Evolutionary conservation across 2,888 invertebrate species (phyloP).

Genomic region (Rotaria magnacalcarata): DNA sequence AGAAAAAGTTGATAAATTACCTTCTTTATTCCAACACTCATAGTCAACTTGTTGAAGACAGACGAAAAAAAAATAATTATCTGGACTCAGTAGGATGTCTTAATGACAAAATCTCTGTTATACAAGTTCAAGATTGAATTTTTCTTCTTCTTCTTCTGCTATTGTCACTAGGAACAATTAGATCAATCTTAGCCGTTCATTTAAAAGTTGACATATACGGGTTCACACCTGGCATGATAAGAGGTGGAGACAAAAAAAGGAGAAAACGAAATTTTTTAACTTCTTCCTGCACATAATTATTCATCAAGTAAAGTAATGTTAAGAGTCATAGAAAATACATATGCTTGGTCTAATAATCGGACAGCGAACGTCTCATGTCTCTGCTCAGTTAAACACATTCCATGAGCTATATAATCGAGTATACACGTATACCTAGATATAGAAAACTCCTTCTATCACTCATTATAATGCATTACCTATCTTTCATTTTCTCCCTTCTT

Average conservation of each 20-base stretch:
- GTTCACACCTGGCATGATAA: background rate
- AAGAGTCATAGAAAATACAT: background rate
- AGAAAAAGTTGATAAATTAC: background rate
- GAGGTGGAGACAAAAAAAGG: background rate
- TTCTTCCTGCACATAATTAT: background rate
- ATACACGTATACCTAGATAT: background rate
- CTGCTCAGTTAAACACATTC: background rate
- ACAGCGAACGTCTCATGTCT: background rate
- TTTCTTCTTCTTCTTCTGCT: background rate
- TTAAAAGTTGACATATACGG: background rate
- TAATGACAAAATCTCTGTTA: background rate
- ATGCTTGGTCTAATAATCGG: background rate
- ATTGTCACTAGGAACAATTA: background rate
- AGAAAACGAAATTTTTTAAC: background rate
- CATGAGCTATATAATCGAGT: background rate
- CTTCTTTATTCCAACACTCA: background rate
- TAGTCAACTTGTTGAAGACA: conserved; percentile 5
- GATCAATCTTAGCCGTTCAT: conserved; percentile 10
- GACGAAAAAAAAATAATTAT: background rate
- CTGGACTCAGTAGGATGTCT: background rate
- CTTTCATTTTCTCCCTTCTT: background rate
- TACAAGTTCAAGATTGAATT: background rate
- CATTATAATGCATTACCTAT: background rate
- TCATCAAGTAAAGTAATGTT: background rate
- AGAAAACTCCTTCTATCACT: background rate